These are phyloP conservation scores for Tamias sibiricus DNA, from an alignment of 2,113 vertebrate species.

Conservation along the genomic window DNA sequence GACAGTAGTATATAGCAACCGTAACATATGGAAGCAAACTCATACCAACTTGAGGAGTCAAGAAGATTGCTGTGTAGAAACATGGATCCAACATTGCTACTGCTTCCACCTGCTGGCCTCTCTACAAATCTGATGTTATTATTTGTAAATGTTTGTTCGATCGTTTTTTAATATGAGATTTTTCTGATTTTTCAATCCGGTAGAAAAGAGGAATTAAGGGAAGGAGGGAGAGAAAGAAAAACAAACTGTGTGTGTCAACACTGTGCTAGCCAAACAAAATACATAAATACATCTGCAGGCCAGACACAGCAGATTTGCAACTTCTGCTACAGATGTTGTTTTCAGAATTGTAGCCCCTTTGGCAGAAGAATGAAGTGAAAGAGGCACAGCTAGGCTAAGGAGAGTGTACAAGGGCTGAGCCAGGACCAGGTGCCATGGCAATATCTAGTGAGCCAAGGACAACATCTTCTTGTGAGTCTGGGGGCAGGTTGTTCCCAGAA, in stretches of 20 bases:
- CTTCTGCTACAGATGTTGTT: constrained; percentile 48
- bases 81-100: not conserved
- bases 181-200: constrained; percentile 8
- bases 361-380: not conserved
- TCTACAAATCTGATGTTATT: not conserved
- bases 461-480: not conserved
- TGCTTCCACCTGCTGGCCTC: not conserved
- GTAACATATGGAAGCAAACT: not conserved
- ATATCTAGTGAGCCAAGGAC: not conserved
- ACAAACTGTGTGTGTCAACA: not conserved
- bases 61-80: no score
- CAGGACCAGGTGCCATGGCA: not conserved
- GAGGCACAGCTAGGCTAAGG: not conserved
- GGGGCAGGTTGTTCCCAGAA: not conserved
- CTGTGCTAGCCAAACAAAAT: not conserved
- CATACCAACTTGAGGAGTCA: not conserved
- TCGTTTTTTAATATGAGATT: not conserved
- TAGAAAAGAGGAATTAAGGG: not conserved
- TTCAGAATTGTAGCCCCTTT: constrained; percentile 26
- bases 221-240: not conserved
- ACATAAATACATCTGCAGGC: not conserved
- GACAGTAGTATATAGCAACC: not conserved
- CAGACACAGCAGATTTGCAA: constrained; percentile 23
- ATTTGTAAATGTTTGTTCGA: not conserved
- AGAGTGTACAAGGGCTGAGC: not conserved